Conservation (phyloP, 2,888 invertebrate genomes). For the Cecidostiba fungosa region DNA sequence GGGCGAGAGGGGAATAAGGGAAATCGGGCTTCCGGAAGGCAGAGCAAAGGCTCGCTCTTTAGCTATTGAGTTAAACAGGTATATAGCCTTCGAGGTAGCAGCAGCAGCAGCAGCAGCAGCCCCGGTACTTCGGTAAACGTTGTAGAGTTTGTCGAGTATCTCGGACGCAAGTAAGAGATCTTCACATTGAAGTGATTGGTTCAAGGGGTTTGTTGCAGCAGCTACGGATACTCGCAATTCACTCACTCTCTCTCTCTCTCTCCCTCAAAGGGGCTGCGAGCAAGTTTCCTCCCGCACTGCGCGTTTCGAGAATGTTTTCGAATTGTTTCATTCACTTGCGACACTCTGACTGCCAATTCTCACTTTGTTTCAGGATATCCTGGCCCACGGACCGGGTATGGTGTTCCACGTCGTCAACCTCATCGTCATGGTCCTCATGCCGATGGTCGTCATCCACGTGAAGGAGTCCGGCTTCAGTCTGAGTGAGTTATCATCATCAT, state of each 20-base stretch:
- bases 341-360: constrained; percentile 27
- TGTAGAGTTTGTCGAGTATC: constrained; percentile 58
- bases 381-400: constrained; percentile 86
- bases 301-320: constrained; percentile 49
- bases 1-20: constrained; percentile 25
- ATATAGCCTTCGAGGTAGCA: not conserved
- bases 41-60: constrained; percentile 42
- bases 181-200: constrained; percentile 63
- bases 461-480: constrained; percentile 90
- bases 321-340: constrained; percentile 38
- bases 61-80: constrained; percentile 59
- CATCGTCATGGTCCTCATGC: constrained; percentile 88
- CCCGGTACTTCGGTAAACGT: constrained; percentile 58
- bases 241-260: not conserved
- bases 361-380: constrained; percentile 84
- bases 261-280: constrained; percentile 36
- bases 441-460: constrained; percentile 89
- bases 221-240: constrained; percentile 50
- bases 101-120: not conserved
- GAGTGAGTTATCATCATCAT: constrained; percentile 82
- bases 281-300: constrained; percentile 28
- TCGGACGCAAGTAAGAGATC: constrained; percentile 63
- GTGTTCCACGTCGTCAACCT: constrained; percentile 89
- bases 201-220: constrained; percentile 52
- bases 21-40: constrained; percentile 36